Base-by-base conservation (phyloP, 1,140 invertebrate species). In the Capitella teleta region DNA sequence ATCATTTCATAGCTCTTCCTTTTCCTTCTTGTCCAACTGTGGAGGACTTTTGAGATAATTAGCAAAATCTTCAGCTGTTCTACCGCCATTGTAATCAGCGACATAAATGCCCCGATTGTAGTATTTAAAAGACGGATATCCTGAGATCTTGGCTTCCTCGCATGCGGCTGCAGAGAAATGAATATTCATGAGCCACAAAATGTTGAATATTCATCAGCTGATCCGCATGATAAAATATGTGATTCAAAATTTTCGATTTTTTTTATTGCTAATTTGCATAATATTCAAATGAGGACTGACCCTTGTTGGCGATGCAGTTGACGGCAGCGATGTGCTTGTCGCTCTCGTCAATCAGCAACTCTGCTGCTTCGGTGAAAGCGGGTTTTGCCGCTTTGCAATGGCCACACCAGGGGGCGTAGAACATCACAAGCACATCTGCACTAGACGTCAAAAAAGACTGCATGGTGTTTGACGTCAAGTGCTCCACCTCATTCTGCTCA, bases 61-160 rank as follows among this genome's bases (percentile, higher is more conserved):
- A n/a, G n/a, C n/a, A n/a, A n/a, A n/a, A n/a, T n/a, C n/a, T n/a
- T n/a, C n/a, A n/a, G n/a, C n/a, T n/a, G n/a, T n/a, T n/a, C n/a
- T n/a, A n/a, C n/a, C 83, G 3, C 82, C 82, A 32, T 72, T 78
- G 61, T 87, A 89, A 19, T 64, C 61, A 37, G 61, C 57, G 3
- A 74, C 69, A 65, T 81, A 85, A 55, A 84, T 80, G 55, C 90
- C 91, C 57, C 84, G 85, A 53, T 82, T 81, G 80, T 93, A 98
- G 78, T 98, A 97, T 70, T 97, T 98, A 30, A 99, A 77, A 0
- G 96, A 98, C 23, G 96, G 96, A 69, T 98, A 99, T 36, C 92
- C 93, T 57, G 82, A 75, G 19, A 99, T 83, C 55, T 79, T 79
- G 69, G 84, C 83, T 65, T 85, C 79, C 61, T 95, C 87, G 48